Evolutionary conservation across 2,797 vertebrate genomes (phyloP).

Genomic region (Coracias cyanogaster): DNA sequence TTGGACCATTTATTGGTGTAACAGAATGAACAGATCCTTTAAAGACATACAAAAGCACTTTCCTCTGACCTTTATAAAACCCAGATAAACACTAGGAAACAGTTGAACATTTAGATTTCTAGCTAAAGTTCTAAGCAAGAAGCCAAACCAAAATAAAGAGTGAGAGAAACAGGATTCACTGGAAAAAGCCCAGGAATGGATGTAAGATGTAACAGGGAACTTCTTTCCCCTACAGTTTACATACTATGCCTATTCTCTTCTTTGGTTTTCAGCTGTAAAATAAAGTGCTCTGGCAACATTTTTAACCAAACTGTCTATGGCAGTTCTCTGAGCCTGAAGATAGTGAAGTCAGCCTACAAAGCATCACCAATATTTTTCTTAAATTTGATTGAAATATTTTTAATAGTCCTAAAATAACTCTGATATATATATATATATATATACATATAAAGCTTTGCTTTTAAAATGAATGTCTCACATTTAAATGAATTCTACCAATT

Average conservation of each 20-base stretch:
- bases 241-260: not conserved
- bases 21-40: not conserved
- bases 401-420: not conserved
- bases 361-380: not conserved
- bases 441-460: not conserved
- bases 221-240: not conserved
- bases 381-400: not conserved
- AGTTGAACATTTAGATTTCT: not conserved
- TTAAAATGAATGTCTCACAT: not conserved
- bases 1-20: not conserved
- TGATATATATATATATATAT: not conserved
- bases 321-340: not conserved
- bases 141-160: not conserved
- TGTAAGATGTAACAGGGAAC: not conserved
- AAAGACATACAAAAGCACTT: not conserved
- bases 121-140: not conserved
- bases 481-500: not conserved
- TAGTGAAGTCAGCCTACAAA: not conserved
- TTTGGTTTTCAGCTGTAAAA: not conserved
- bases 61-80: not conserved
- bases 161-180: not conserved
- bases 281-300: not conserved
- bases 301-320: not conserved
- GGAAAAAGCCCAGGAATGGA: not conserved
- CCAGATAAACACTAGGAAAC: not conserved